phyloP scores from a whole-genome alignment of 2,888 invertebrate species.

The Leptopterna dolabrata region DNA sequence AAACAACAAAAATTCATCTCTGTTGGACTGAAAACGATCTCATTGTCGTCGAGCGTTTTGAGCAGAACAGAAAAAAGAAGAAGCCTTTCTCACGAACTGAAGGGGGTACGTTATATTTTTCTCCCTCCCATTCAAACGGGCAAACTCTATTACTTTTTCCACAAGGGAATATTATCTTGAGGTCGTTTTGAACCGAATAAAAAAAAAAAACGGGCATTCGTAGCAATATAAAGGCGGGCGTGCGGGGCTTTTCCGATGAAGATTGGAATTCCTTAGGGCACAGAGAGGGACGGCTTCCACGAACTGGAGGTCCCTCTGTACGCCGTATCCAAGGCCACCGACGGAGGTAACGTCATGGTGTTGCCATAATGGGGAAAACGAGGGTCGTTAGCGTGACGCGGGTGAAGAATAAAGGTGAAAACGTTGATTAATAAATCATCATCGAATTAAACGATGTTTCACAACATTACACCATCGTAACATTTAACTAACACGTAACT shows the following conservation, averaged over 20 bases:
- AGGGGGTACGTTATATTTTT: not conserved
- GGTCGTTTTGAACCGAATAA: not conserved
- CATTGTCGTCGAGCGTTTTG: not conserved
- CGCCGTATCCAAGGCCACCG: not conserved
- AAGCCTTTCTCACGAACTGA: not conserved
- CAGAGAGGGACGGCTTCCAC: not conserved
- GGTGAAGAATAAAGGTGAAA: too few relatives aligned
- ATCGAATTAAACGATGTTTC: too few relatives aligned
- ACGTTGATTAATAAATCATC: too few relatives aligned
- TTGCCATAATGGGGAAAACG: too few relatives aligned
- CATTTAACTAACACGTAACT: too few relatives aligned
- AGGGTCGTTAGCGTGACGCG: too few relatives aligned
- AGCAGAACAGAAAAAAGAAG: not conserved
- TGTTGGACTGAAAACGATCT: not conserved
- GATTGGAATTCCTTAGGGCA: not conserved
- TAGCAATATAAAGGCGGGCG: not conserved
- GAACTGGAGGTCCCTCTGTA: not conserved
- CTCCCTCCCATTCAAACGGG: not conserved
- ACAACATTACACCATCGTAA: too few relatives aligned
- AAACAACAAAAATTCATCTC: not conserved
- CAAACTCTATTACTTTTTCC: not conserved
- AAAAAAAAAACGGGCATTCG: not conserved
- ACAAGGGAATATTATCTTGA: not conserved
- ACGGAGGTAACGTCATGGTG: too few relatives aligned
- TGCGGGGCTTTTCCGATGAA: conserved; percentile 3